phyloP scores from a whole-genome alignment of 2,113 vertebrate genomes.

The Crotalus tigris region DNA sequence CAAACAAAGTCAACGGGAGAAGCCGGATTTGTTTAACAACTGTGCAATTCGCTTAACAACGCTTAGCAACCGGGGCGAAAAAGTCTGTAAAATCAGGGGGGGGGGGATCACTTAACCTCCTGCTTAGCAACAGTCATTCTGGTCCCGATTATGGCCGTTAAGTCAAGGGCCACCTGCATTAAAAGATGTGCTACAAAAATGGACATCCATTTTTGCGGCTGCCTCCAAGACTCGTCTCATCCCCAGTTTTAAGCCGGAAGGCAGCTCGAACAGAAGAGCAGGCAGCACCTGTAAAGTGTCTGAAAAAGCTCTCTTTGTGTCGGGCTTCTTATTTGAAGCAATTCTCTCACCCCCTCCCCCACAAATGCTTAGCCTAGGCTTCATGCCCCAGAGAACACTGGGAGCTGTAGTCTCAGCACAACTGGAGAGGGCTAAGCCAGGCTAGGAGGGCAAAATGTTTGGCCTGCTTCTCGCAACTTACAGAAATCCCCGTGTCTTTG shows the following conservation, averaged over 20 bases:
- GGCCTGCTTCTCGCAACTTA: slow-evolving; percentile 69
- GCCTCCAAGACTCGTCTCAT: neutral
- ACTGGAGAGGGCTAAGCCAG: neutral
- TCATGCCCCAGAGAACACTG: neutral
- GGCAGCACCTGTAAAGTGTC: neutral
- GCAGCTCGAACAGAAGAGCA: neutral
- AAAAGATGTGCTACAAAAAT: neutral
- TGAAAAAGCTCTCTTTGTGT: neutral
- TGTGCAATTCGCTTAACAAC: too few relatives aligned
- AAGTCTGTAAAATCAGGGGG: too few relatives aligned
- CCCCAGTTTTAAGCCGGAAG: neutral
- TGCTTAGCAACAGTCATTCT: too few relatives aligned
- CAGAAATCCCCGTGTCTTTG: slow-evolving; percentile 94
- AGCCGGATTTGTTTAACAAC: too few relatives aligned
- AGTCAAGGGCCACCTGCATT: too few relatives aligned
- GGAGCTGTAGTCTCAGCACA: neutral
- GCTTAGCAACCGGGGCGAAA: too few relatives aligned
- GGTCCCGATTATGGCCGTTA: too few relatives aligned
- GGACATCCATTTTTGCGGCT: neutral
- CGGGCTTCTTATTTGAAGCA: too few relatives aligned
- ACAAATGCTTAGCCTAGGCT: neutral
- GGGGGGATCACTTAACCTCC: too few relatives aligned
- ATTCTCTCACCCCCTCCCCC: too few relatives aligned
- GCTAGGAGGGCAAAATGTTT: neutral
- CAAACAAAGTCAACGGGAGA: too few relatives aligned